A percentile compares a stretch with the other conserved stretches of the same genome.
These are phyloP conservation scores for Falco novaeseelandiae DNA, from an alignment of 2,797 vertebrate species.

Conservation along the genomic window DNA sequence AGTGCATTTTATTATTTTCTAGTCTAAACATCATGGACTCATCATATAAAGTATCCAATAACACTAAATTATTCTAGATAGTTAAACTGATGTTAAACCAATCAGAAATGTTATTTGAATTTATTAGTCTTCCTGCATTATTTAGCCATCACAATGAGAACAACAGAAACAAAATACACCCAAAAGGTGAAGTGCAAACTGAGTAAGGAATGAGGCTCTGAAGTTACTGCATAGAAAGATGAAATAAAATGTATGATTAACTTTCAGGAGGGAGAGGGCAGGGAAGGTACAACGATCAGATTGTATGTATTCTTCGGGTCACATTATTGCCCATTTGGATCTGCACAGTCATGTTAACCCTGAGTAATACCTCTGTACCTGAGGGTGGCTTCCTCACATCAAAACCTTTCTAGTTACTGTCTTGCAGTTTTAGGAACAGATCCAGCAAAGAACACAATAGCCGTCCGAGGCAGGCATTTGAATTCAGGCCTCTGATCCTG, in stretches of 20 bases:
- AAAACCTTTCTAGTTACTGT: not conserved
- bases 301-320: not conserved
- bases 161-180: slow-evolving; percentile 58
- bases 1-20: slow-evolving; percentile 78
- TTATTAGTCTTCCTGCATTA: slow-evolving; percentile 67
- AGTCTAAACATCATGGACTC: slow-evolving; percentile 74
- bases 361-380: not conserved
- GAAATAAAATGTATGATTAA: not conserved
- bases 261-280: not conserved
- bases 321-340: not conserved
- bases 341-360: not conserved
- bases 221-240: not conserved
- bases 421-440: not conserved
- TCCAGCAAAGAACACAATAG: not conserved
- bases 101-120: slow-evolving; percentile 74
- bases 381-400: not conserved
- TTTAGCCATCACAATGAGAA: slow-evolving; percentile 66
- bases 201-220: slow-evolving; percentile 6
- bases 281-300: not conserved
- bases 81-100: slow-evolving; percentile 73
- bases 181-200: not conserved
- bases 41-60: slow-evolving; percentile 70
- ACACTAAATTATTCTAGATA: slow-evolving; percentile 75
- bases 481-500: not conserved
- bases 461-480: not conserved